Evolutionary conservation across 1,140 invertebrate genomes (phyloP).

Genomic region (Anthonomus grandis): DNA sequence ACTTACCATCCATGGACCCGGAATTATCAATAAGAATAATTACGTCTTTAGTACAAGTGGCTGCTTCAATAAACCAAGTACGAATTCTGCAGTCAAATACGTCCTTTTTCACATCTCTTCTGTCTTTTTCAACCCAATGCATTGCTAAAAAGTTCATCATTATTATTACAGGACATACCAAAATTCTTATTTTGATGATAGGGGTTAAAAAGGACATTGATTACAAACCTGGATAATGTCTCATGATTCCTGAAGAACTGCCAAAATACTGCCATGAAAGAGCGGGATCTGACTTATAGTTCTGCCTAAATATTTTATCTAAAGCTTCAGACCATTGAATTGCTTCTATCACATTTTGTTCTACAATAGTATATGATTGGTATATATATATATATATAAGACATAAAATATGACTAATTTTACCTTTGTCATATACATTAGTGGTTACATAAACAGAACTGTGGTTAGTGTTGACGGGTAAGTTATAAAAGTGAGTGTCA

Average conservation of each 20-base stretch:
- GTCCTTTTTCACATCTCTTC: conserved; percentile 53
- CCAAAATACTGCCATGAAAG: conserved; percentile 97
- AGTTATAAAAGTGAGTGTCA: conserved; percentile 81
- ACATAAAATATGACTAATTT: not conserved
- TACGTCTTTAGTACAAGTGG: conserved; percentile 96
- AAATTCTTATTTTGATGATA: no score
- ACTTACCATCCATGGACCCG: conserved; percentile 93
- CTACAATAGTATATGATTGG: no score
- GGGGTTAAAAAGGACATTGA: not conserved
- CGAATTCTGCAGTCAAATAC: conserved; percentile 82
- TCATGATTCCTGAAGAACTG: conserved; percentile 84
- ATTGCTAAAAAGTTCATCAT: conserved; percentile 46
- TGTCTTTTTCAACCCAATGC: conserved; percentile 55
- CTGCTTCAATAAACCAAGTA: conserved; percentile 95
- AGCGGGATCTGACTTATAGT: conserved; percentile 84
- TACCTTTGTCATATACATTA: conserved; percentile 85
- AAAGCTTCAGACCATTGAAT: conserved; percentile 85
- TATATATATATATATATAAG: no score
- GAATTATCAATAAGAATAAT: conserved; percentile 92
- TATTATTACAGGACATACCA: no score
- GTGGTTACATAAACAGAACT: conserved; percentile 93
- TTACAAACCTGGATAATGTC: conserved; percentile 74
- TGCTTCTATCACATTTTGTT: conserved; percentile 62
- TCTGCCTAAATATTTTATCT: conserved; percentile 80
- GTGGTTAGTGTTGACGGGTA: conserved; percentile 74